Evolutionary conservation across 2,888 invertebrate genomes (phyloP), one percentile per base, ranked within the genome.

Genomic region (Tenthredo distinguenda): DNA sequence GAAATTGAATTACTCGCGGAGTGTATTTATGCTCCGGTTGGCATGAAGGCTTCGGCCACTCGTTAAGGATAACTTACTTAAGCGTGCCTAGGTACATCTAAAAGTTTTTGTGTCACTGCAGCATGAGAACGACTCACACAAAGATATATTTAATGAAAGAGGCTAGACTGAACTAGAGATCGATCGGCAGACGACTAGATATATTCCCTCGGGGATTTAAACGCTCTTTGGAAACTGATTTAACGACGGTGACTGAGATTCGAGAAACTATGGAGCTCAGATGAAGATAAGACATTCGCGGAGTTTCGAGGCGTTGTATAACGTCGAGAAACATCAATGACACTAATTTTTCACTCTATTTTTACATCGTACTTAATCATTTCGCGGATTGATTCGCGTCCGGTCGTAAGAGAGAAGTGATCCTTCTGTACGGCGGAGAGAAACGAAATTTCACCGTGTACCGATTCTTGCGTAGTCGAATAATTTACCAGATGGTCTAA

Each of bases 1-100:
- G 34, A 83, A 83, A 83, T 83, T 68, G 68, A 83, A 83, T 83
- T 47, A 37, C 77, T 77, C 50, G 21, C 50, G 4, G 40, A 81
- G 62, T 81, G 40, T 47, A 85, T 87, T 88, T 82, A 89, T 88
- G 91, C 91, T 90, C 90, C 91, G 91, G 89, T 91, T 91, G 88
- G 87, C 88, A 91, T 89, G 88, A 89, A 90, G 91, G 90, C 87
- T 88, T 89, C 84, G 87, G 87, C 87, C 87, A 83, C 86, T 87
- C 86, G 86, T 90, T 89, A 89, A 87, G 87, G 77, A 74, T 74
- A 74, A 74, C 43, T 68, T 68, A 68, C 40, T 74, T 43, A 43
- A 43, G 74, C 15, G 71, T 71, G 6, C n/a, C 21, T 12, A 12
- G 5, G 74, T 74, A 43, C 74, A 74, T 74, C 26, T 12, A 4